Conservation (phyloP, 2,797 vertebrate genomes). For the Mastacembelus armatus region DNA sequence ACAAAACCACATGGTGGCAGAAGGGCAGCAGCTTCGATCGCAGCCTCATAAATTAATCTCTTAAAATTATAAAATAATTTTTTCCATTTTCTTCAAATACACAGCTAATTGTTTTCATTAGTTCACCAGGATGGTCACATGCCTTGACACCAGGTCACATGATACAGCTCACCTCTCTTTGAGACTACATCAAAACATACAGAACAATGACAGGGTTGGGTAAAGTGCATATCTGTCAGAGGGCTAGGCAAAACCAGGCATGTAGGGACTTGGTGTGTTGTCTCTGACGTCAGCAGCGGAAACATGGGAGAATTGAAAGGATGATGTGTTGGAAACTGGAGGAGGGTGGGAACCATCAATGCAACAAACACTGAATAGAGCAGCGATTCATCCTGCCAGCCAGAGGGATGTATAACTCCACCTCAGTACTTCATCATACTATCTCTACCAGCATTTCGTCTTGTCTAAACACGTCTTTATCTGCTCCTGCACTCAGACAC, state of each 20-base stretch:
- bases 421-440: conserved; percentile 2
- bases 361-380: conserved; percentile 25
- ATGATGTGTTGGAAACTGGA: conserved; percentile 35
- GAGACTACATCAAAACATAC: conserved; percentile 58
- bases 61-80: no score
- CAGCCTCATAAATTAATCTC: neutral
- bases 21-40: neutral
- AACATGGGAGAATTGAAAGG: conserved; percentile 37
- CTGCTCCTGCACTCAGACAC: neutral
- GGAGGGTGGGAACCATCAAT: conserved; percentile 9
- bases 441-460: neutral
- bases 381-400: conserved; percentile 6
- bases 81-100: neutral
- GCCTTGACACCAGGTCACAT: conserved; percentile 6
- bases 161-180: neutral
- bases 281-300: conserved; percentile 51
- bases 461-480: neutral
- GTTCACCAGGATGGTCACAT: neutral
- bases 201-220: conserved; percentile 58
- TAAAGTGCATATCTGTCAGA: conserved; percentile 45
- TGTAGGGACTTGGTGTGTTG: conserved; percentile 57
- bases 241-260: conserved; percentile 54
- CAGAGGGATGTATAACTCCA: neutral
- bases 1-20: neutral
- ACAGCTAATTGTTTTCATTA: neutral